These are phyloP conservation scores for Bos javanicus DNA, from an alignment of 2,113 vertebrate genomes.

Conservation along the genomic window DNA sequence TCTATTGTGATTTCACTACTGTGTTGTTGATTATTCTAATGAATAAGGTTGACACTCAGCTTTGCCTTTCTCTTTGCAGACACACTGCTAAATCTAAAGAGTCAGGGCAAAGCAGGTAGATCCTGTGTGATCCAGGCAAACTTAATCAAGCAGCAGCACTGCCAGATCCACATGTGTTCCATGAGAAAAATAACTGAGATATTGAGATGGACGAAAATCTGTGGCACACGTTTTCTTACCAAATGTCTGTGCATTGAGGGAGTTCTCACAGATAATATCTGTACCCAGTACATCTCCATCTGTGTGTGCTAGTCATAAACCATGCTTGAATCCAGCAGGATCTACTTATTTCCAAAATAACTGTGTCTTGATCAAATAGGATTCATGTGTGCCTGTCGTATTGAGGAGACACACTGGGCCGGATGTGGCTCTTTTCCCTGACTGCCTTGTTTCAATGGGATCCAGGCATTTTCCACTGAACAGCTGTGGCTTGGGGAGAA, in stretches of 20 bases:
- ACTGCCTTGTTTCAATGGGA: conserved; percentile 79
- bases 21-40: background rate
- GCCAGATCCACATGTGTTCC: conserved; percentile 33
- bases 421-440: conserved; percentile 76
- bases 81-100: background rate
- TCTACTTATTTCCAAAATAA: conserved; percentile 74
- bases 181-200: background rate
- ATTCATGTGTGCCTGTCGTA: conserved; percentile 77
- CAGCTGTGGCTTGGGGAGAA: conserved; percentile 83
- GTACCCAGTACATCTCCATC: conserved; percentile 18
- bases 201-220: background rate
- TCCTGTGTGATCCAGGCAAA: background rate
- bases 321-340: conserved; percentile 71
- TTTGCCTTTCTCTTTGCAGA: background rate
- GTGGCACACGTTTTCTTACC: background rate
- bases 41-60: background rate
- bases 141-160: background rate
- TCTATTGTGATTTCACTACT: background rate
- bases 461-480: conserved; percentile 82
- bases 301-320: conserved; percentile 43
- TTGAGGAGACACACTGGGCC: conserved; percentile 61
- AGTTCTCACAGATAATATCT: background rate
- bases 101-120: background rate
- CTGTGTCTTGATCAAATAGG: conserved; percentile 73
- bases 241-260: background rate